phyloP scores from a whole-genome alignment of 2,113 vertebrate species.

The Hypocryptadius cinnamomeus region DNA sequence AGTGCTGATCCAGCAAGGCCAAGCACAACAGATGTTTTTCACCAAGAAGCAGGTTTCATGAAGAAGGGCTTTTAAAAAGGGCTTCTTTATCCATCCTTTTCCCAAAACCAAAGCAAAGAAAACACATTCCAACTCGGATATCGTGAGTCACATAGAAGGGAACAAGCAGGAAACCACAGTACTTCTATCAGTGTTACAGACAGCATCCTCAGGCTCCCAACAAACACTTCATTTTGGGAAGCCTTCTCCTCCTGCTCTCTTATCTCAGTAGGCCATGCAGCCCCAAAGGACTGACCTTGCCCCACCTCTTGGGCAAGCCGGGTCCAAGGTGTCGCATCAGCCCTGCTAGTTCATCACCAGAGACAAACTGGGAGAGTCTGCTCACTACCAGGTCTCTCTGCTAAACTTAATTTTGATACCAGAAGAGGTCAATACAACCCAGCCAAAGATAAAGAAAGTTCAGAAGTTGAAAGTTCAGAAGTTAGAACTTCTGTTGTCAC shows the following conservation, averaged over 20 bases:
- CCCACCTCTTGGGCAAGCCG: neutral
- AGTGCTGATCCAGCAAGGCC: slow-evolving; percentile 30
- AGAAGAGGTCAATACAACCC: neutral
- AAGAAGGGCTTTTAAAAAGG: neutral
- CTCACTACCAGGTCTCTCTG: neutral
- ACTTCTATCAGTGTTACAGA: neutral
- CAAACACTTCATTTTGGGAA: neutral
- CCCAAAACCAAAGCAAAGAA: neutral
- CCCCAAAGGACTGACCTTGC: neutral
- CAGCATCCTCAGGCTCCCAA: neutral
- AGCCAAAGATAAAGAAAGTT: neutral
- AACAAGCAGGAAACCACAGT: neutral
- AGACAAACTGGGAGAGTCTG: neutral
- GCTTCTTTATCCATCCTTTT: neutral
- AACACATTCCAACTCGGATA: neutral
- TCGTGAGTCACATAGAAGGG: neutral
- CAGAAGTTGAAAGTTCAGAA: neutral
- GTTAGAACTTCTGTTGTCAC: neutral
- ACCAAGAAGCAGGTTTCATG: neutral
- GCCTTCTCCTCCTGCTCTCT: neutral
- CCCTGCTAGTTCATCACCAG: neutral
- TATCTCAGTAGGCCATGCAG: neutral
- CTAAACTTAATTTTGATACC: neutral
- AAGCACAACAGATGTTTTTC: neutral
- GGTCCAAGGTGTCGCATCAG: neutral